Percentiles rank a stretch among this genome's conserved stretches.
phyloP scores from a whole-genome alignment of 2,113 vertebrate genomes.

The Hydropotes inermis region DNA sequence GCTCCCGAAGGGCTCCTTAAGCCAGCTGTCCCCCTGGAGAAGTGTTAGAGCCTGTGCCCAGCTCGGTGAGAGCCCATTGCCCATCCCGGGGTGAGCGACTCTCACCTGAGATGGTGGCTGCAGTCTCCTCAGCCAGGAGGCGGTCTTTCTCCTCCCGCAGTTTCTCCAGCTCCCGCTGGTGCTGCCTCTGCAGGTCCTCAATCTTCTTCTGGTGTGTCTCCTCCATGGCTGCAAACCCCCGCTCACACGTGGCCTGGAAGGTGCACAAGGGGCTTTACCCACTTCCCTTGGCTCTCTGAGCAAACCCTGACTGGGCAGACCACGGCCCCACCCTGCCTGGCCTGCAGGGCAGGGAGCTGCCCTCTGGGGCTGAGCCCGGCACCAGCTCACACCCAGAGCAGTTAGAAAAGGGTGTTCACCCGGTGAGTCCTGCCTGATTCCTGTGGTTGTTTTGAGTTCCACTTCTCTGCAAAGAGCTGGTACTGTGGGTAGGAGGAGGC shows the following conservation, averaged over 20 bases:
- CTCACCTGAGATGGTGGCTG: conserved; percentile 95
- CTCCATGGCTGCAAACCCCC: conserved; percentile 97
- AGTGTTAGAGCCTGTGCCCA: accelerated
- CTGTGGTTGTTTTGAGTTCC: not conserved
- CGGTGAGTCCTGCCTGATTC: not conserved
- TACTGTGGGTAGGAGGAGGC: not conserved
- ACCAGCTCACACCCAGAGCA: not conserved
- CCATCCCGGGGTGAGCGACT: not conserved
- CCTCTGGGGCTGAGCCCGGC: not conserved
- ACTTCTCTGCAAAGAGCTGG: not conserved
- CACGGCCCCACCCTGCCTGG: not conserved
- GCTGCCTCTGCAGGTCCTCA: conserved; percentile 94
- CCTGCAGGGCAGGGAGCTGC: not conserved
- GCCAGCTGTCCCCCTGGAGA: not conserved
- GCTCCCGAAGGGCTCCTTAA: not conserved
- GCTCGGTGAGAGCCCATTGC: not conserved
- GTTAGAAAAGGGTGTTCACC: not conserved
- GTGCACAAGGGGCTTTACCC: not conserved
- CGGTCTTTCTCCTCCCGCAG: conserved; percentile 95
- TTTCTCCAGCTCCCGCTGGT: conserved; percentile 96
- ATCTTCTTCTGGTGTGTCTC: conserved; percentile 98
- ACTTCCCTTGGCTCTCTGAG: not conserved
- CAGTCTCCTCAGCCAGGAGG: conserved; percentile 94
- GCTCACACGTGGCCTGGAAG: conserved; percentile 94
- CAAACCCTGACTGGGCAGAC: not conserved